These are phyloP conservation scores for Hypsopygia costalis DNA, from an alignment of 2,888 invertebrate species.

Conservation along the genomic window DNA sequence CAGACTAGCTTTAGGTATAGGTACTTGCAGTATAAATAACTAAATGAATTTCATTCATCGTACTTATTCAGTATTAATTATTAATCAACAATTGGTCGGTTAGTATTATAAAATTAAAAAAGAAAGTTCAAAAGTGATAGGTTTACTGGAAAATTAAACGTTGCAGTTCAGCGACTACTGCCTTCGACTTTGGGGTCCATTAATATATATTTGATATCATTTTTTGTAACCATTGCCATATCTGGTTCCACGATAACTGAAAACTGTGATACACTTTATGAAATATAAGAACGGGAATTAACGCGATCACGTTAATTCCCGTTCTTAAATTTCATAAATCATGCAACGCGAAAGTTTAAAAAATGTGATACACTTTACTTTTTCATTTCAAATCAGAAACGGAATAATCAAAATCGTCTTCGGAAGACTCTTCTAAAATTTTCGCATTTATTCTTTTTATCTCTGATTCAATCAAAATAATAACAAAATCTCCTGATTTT, in stretches of 20 bases:
- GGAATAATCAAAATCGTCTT: not conserved
- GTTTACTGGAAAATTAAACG: not conserved
- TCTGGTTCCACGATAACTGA: too few relatives aligned
- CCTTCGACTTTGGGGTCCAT: not conserved
- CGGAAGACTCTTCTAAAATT: not conserved
- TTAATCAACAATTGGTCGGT: too few relatives aligned
- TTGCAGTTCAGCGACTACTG: not conserved
- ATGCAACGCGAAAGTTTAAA: too few relatives aligned
- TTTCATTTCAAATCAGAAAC: not conserved
- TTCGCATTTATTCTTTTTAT: not conserved
- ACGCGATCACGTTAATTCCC: too few relatives aligned
- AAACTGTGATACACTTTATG: not conserved
- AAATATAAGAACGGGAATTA: too few relatives aligned
- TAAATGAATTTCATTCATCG: too few relatives aligned
- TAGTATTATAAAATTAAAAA: too few relatives aligned
- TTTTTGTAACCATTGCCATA: too few relatives aligned
- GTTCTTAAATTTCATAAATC: too few relatives aligned
- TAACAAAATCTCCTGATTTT: not conserved
- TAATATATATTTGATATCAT: conserved; percentile 1
- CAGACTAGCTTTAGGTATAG: too few relatives aligned
- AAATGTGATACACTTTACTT: not conserved
- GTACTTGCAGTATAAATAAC: too few relatives aligned
- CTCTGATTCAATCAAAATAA: not conserved
- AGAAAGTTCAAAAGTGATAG: not conserved
- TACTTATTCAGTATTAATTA: too few relatives aligned